Percentiles rank a stretch among this genome's conserved stretches.
Evolutionary conservation across 2,113 vertebrate genomes (phyloP).

Genomic region (Limanda limanda): DNA sequence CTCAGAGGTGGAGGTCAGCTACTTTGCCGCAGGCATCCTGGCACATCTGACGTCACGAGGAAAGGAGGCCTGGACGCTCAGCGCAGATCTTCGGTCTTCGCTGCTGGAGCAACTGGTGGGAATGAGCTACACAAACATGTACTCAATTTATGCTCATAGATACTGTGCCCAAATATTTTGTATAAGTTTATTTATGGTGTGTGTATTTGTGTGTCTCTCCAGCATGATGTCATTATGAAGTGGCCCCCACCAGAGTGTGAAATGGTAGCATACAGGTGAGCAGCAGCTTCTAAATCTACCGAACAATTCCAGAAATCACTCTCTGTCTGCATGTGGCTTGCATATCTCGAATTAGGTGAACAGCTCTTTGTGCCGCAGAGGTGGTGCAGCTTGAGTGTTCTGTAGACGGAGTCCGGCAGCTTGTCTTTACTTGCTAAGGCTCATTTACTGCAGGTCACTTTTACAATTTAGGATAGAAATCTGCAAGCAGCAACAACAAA

Average conservation of each 20-base stretch:
- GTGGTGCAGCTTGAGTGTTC: no score
- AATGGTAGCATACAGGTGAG: conserved; percentile 99
- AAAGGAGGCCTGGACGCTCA: conserved; percentile 93
- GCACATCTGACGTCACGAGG: conserved; percentile 96
- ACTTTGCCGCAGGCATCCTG: conserved; percentile 98
- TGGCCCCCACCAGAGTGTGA: conserved; percentile 98
- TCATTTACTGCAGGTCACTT: no score
- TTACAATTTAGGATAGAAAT: no score
- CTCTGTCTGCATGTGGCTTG: no score
- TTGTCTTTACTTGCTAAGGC: no score
- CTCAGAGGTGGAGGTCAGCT: conserved; percentile 97
- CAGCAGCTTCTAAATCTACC: background rate
- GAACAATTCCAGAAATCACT: no score
- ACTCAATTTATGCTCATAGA: background rate
- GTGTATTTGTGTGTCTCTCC: conserved; percentile 48
- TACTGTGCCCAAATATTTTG: background rate
- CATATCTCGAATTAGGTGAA: no score
- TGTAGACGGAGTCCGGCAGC: no score
- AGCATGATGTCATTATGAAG: conserved; percentile 96
- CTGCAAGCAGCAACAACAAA: no score
- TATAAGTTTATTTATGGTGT: background rate
- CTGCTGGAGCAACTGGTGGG: conserved; percentile 94
- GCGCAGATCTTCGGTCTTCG: conserved; percentile 85
- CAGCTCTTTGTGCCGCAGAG: no score
- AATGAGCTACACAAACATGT: background rate